These are phyloP conservation scores for Muscicapa striata DNA, from an alignment of 2,797 vertebrate genomes.

Conservation along the genomic window DNA sequence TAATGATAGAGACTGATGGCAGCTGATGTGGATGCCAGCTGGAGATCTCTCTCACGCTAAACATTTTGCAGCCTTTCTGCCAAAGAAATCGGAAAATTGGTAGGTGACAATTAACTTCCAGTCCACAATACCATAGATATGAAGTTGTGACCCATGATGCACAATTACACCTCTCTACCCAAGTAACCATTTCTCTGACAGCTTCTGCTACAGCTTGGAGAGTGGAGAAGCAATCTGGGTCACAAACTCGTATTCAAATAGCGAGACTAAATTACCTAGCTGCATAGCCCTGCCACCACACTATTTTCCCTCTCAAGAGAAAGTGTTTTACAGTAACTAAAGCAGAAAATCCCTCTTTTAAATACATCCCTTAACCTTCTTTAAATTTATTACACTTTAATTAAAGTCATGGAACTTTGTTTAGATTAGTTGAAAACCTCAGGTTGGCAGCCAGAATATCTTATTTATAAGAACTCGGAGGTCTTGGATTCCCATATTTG, in stretches of 20 bases:
- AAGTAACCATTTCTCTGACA: not conserved
- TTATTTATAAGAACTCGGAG: constrained; percentile 43
- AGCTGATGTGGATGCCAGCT: not conserved
- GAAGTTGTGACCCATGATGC: not conserved
- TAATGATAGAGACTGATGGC: not conserved
- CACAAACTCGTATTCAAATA: not conserved
- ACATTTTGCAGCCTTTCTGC: not conserved
- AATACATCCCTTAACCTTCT: not conserved
- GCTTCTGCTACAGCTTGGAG: not conserved
- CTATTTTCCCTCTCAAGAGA: not conserved
- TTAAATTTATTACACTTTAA: constrained; percentile 56
- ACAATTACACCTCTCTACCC: not conserved
- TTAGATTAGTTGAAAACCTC: constrained; percentile 29
- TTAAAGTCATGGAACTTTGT: constrained; percentile 47
- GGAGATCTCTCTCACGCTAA: not conserved
- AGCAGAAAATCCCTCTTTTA: not conserved
- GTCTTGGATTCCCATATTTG: not conserved
- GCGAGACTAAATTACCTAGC: not conserved
- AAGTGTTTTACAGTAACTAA: not conserved
- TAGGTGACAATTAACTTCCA: constrained; percentile 27
- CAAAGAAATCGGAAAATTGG: not conserved
- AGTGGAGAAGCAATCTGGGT: not conserved
- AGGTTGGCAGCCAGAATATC: constrained; percentile 20
- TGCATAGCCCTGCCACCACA: not conserved
- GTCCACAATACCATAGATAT: not conserved